phyloP scores from a whole-genome alignment of 2,797 vertebrate species.

The Allobates femoralis region DNA sequence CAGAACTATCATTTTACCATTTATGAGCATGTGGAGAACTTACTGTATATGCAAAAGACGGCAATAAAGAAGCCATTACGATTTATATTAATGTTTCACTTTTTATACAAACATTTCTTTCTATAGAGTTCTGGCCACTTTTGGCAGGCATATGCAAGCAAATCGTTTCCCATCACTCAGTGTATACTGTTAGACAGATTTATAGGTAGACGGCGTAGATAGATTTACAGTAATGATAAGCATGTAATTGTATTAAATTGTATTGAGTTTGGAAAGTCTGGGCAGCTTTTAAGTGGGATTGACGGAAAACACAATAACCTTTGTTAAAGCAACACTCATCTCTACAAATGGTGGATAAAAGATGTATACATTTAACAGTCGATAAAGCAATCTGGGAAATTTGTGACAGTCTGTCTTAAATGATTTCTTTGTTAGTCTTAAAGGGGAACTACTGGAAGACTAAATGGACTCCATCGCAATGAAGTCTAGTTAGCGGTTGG shows the following conservation, averaged over 20 bases:
- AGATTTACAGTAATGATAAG: constrained; percentile 52
- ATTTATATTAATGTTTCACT: constrained; percentile 66
- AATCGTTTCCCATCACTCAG: constrained; percentile 35
- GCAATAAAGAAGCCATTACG: constrained; percentile 65
- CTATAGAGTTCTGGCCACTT: constrained; percentile 56
- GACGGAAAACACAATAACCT: constrained; percentile 30
- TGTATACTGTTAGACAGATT: constrained; percentile 34
- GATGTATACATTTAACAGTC: background rate
- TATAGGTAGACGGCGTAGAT: constrained; percentile 25
- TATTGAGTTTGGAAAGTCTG: constrained; percentile 15
- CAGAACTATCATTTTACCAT: constrained; percentile 71
- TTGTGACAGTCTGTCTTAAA: background rate
- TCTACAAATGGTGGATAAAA: background rate
- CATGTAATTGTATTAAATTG: constrained; percentile 36
- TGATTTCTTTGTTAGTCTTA: background rate
- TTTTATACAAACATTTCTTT: constrained; percentile 42
- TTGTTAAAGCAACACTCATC: constrained; percentile 9
- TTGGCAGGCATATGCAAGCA: constrained; percentile 51
- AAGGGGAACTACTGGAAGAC: background rate
- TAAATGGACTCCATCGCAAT: too few relatives aligned
- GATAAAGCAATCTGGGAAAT: background rate
- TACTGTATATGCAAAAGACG: constrained; percentile 64
- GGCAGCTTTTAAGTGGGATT: constrained; percentile 15
- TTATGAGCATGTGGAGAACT: constrained; percentile 67
- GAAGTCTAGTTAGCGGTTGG: too few relatives aligned